Evolutionary conservation across 1,140 invertebrate species (phyloP).

Genomic region (Cheumatopsyche charites): DNA sequence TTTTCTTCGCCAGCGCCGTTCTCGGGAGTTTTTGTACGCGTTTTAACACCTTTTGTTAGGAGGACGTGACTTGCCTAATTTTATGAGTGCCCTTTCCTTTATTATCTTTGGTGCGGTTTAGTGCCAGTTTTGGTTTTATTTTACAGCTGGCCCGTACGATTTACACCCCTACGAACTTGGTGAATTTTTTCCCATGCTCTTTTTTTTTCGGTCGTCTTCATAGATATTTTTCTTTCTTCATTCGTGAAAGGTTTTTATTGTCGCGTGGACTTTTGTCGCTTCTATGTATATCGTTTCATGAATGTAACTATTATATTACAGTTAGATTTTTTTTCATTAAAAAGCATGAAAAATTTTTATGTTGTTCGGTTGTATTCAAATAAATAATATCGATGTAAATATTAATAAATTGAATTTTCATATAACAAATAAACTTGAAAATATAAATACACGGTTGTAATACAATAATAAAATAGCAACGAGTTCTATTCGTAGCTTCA

Average conservation of each 20-base stretch:
- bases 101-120: constrained; percentile 44
- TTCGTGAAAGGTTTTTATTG: not conserved
- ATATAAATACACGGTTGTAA: no score
- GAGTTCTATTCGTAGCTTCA: constrained; percentile 1
- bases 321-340: no score
- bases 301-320: no score
- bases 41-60: constrained; percentile 49
- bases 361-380: no score
- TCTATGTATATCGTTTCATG: no score
- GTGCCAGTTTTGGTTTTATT: constrained; percentile 46
- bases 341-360: no score
- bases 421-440: no score
- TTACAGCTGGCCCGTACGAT: constrained; percentile 37
- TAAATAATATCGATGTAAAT: no score
- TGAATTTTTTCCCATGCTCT: constrained; percentile 26
- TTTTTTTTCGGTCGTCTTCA: not conserved
- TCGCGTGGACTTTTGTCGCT: not conserved
- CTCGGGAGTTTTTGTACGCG: constrained; percentile 36
- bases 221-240: not conserved
- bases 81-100: constrained; percentile 46
- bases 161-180: constrained; percentile 25
- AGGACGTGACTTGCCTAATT: constrained; percentile 48
- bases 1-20: constrained; percentile 20
- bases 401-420: no score
- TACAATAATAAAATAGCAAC: not conserved